Evolutionary conservation across 2,797 vertebrate species (phyloP), one percentile per base, ranked within the genome.

Genomic region (Danionella dracula): DNA sequence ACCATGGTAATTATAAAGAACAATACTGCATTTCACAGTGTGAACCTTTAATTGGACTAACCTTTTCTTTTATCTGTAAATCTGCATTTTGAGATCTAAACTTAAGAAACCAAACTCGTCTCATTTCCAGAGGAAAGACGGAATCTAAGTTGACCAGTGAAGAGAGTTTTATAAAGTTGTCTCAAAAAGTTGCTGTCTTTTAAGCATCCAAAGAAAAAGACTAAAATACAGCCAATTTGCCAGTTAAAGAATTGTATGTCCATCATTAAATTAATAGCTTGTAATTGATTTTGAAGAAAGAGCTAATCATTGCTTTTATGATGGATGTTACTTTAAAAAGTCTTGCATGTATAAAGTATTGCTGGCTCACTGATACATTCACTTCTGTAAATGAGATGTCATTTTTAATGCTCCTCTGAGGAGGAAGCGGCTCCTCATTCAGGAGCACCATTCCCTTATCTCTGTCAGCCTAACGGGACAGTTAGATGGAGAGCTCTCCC

Each of bases 41-140:
- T 41, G 41, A 56, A 71, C 64, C 68, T 75, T 75, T 78, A 79
- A 78, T 78, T 81, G 73, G 78, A 66, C 40, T 78, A 76, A 78
- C 78, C 75, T 79, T 77, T 76, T 70, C 35, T 70, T 68, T 74
- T 68, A 72, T 45, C 54, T 21, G 38, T 54, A 67, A 67, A 75
- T 72, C 62, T 63, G 69, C 54, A 41, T 17, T 58, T 50, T 41
- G 32, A 20, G 48, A 70, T 65, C 35, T 37, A 34, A 16, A 50
- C 46, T 37, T 35, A 55, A 67, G 38, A 44, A 50, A 60, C 50
- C 37, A 32, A 73, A 65, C 68, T 68, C 32, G 51, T 64, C 53
- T 55, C 31, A 44, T 34, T 44, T 56, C 56, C 27, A 9, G 19
- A 16, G 12, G 29, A 34, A 51, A 34, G 12, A 27, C 57, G 13